These are phyloP conservation scores for Elachura formosa DNA, from an alignment of 2,113 vertebrate species.

Conservation along the genomic window DNA sequence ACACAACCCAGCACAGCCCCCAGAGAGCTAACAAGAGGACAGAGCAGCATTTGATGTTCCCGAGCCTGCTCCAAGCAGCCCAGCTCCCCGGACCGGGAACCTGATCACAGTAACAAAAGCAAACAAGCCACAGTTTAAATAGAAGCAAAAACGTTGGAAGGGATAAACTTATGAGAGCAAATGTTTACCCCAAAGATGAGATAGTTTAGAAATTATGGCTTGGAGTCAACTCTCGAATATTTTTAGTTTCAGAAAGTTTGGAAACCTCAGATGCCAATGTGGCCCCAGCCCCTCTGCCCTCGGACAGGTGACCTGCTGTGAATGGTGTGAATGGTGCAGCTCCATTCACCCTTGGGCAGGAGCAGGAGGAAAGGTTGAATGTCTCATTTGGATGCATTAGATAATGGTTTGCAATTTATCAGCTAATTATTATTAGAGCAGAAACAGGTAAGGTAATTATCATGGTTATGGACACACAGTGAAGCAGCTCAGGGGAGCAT, in stretches of 20 bases:
- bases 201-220: not conserved
- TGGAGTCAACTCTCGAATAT: not conserved
- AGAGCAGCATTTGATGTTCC: not conserved
- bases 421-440: not conserved
- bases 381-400: not conserved
- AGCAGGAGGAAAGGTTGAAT: not conserved
- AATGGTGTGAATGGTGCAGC: too few species aligned
- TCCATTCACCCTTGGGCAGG: not conserved
- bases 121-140: constrained; percentile 9
- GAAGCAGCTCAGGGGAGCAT: not conserved
- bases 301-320: fast-evolving
- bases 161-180: not conserved
- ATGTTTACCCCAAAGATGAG: not conserved
- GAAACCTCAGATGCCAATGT: not conserved
- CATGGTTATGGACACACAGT: not conserved
- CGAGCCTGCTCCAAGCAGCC: not conserved
- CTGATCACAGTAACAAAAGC: not conserved
- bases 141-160: constrained; percentile 3
- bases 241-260: not conserved
- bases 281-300: not conserved
- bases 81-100: not conserved
- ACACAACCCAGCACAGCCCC: not conserved
- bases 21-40: not conserved
- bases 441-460: not conserved
- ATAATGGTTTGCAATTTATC: not conserved